Evolutionary conservation across 2,113 vertebrate species (phyloP).

Genomic region (Cichladusa arquata): DNA sequence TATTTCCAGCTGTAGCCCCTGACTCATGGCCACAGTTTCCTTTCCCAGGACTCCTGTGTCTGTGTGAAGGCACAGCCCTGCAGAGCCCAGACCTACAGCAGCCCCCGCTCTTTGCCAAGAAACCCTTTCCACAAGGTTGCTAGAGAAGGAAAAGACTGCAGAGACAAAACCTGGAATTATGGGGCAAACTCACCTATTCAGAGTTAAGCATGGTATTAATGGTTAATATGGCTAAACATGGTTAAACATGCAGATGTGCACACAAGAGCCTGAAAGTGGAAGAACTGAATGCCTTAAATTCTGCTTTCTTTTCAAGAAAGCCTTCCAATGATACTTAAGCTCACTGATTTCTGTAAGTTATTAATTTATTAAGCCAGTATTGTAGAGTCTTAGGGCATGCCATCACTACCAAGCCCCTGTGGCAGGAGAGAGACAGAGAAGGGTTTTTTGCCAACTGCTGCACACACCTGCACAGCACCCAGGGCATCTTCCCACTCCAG

Average conservation of each 20-base stretch:
- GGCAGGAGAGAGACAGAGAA: not conserved
- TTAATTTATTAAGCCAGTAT: not conserved
- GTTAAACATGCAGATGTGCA: not conserved
- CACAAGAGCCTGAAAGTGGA: not conserved
- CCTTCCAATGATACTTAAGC: not conserved
- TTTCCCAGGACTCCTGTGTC: not conserved
- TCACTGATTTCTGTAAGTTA: not conserved
- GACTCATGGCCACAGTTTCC: not conserved
- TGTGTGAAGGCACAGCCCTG: not conserved
- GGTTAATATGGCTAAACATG: not conserved
- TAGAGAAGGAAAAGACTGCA: not conserved
- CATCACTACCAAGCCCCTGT: too few relatives aligned
- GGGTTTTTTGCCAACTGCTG: not conserved
- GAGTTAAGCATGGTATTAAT: not conserved
- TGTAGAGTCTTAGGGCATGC: not conserved
- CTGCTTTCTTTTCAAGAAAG: not conserved
- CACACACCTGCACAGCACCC: not conserved
- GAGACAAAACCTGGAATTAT: not conserved
- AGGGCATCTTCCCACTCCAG: not conserved
- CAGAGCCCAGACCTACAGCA: not conserved
- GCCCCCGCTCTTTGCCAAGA: not conserved
- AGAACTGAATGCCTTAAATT: not conserved
- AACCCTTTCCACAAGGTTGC: not conserved
- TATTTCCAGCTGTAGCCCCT: accelerated
- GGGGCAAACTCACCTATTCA: not conserved